Base-by-base conservation (phyloP, 2,888 invertebrate species). In the Rhabditoides inermis region DNA sequence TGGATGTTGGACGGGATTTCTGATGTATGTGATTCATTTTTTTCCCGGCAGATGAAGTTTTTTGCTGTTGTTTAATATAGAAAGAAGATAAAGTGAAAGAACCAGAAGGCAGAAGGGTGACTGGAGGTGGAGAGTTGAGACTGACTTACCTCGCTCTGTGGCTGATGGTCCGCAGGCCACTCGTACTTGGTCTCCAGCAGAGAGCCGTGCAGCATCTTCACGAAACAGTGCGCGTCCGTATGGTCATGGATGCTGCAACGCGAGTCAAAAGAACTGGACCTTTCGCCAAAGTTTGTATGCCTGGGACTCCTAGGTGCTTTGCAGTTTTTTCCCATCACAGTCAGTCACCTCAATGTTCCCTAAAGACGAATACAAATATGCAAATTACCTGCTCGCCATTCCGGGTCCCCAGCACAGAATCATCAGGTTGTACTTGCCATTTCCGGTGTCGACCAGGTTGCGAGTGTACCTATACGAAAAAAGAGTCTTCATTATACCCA, bases 351-450 rank as follows among this genome's bases (percentile, higher is more conserved):
- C 10, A 15, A 32, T 32, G 10, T 32, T 12, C n/a, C 25, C 45
- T 20, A 10, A 18, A 45, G 30, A 45, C 20, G 18, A 32, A 28
- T 12, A 45, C 28, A 45, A 45, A 45, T 12, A 15, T 45, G 10
- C 25, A 49, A 44, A 53, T 45, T 27, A 73, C 73, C 88, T 86
- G 0, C 92, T 75, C 28, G 67, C 72, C 68, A 73, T 70, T 44
- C 88, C 89, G 76, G 91, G 89, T 22, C 90, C 89, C 95, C 98
- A 98, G 79, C 95, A 95, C n/a, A 98, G 80, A 27, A 91, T 83
- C 86, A 98, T 90, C 63, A 98, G 81, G 79, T 98, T 98, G 80
- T 91, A 98, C 76, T 88, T 90, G 0, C 90, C 94, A 77, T 98
- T 95, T 3, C 95, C 98, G 55, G 84, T 84, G 75, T 95, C 91